These are phyloP conservation scores for Pseudochromis fuscus DNA, from an alignment of 2,797 vertebrate species.

Conservation along the genomic window DNA sequence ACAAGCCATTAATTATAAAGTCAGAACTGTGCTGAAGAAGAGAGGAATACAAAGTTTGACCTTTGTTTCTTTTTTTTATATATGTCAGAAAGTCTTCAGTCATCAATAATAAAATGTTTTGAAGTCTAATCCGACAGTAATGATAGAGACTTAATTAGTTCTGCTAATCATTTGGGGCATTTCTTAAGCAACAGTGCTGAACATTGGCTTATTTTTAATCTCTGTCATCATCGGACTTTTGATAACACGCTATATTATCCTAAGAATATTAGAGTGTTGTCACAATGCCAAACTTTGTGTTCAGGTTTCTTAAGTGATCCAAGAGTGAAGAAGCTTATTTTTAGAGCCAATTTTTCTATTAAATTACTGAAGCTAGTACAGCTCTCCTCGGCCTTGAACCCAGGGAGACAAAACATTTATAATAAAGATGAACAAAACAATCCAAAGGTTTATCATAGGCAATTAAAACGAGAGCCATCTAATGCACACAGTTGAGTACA, in stretches of 20 bases:
- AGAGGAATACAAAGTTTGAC: slow-evolving; percentile 4
- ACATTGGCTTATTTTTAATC: not conserved
- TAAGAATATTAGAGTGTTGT: not conserved
- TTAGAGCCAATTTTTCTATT: slow-evolving; percentile 1
- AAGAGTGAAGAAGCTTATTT: not conserved
- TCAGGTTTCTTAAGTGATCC: slow-evolving; percentile 18
- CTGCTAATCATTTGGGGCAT: no score
- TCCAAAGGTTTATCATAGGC: no score
- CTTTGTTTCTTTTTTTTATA: not conserved
- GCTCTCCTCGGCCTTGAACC: slow-evolving; percentile 17
- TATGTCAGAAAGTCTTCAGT: not conserved
- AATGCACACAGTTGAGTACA: no score
- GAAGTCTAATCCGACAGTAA: not conserved
- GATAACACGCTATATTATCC: slow-evolving; percentile 3
- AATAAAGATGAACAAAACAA: no score
- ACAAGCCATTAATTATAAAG: slow-evolving; percentile 28
- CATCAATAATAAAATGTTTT: not conserved
- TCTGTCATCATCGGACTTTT: not conserved
- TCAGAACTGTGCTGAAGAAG: not conserved
- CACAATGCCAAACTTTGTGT: not conserved
- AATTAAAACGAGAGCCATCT: no score
- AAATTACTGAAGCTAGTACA: not conserved
- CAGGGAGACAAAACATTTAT: not conserved
- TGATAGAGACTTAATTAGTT: not conserved
- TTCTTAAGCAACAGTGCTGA: no score